Evolutionary conservation across 1,140 invertebrate genomes (phyloP), one percentile per base, ranked within the genome.

Genomic region (Nephotettix cincticeps): DNA sequence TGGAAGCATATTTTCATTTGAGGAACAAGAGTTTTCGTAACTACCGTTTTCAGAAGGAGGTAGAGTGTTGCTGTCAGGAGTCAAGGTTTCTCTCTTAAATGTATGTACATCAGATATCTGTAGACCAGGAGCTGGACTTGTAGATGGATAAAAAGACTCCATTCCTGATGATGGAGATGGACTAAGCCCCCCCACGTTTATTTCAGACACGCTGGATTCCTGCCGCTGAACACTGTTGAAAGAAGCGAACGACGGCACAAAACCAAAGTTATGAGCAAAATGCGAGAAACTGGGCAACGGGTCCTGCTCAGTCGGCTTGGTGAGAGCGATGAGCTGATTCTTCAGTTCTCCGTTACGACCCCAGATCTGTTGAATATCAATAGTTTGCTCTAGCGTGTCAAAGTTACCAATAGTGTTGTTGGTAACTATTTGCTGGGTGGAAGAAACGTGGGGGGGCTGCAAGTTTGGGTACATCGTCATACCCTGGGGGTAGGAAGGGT

Each of bases 381-480:
- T 11, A 43, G 23, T 27, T 61, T 67, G 30, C 68, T 71, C 72
- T 45, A 70, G 70, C 71, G 74, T 71, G 73, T 75, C 70, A 47
- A 72, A 75, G 81, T 88, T 88, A 88, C 88, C 89, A 90, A 85
- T 89, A 90, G 85, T 88, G 89, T 80, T 89, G 87, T 77, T 84
- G 83, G 82, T 83, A 84, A 69, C 72, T 70, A 64, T 72, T 69
- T 78, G 69, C 21, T 27, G 84, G 88, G 82, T 89, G 88, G 86
- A 87, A 88, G 86, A 89, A 90, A 90, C 89, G 89, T 90, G 89
- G 89, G 89, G 89, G 90, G 89, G 87, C 87, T 87, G 87, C 84
- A 82, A 89, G 89, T 91, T 90, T 90, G 89, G 89, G 89, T 90
- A 89, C 83, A 81, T 85, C 85, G 80, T 77, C 81, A 85, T 63